phyloP scores from a whole-genome alignment of 2,113 vertebrate genomes.

The Himantopus leucocephalus region DNA sequence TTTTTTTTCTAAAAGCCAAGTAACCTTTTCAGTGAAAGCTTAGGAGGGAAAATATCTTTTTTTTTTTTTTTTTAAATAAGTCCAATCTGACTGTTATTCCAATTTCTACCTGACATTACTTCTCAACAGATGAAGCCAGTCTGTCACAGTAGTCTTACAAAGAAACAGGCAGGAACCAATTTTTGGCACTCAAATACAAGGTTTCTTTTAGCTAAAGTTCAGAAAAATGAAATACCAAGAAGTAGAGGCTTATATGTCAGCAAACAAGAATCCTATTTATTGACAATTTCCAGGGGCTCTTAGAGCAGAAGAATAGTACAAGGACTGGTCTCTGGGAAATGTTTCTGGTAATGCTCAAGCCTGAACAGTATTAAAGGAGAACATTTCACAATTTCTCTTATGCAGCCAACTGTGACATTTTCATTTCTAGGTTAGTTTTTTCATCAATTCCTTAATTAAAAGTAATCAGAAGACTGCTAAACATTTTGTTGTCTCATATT shows the following conservation, averaged over 20 bases:
- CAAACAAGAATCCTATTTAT: background rate
- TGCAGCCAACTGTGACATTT: background rate
- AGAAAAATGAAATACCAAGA: background rate
- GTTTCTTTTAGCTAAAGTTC: background rate
- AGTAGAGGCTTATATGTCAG: background rate
- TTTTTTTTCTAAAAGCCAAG: background rate
- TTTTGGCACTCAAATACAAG: background rate
- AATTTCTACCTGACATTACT: background rate
- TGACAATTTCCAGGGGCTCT: background rate
- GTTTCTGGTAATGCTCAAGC: background rate
- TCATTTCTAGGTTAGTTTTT: background rate
- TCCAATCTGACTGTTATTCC: background rate
- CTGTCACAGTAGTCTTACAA: background rate
- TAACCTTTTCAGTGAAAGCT: background rate
- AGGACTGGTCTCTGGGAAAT: background rate
- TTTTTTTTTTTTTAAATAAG: background rate
- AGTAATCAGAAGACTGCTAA: background rate
- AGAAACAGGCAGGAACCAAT: background rate
- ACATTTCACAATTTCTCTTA: background rate
- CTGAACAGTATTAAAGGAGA: background rate
- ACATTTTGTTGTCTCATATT: background rate
- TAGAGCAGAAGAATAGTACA: background rate
- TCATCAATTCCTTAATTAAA: conserved; percentile 34
- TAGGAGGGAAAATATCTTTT: background rate
- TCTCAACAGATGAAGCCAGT: background rate